Evolutionary conservation across 92 coral and sea anemone species (phyloP).

Genomic region (Porites rus): DNA sequence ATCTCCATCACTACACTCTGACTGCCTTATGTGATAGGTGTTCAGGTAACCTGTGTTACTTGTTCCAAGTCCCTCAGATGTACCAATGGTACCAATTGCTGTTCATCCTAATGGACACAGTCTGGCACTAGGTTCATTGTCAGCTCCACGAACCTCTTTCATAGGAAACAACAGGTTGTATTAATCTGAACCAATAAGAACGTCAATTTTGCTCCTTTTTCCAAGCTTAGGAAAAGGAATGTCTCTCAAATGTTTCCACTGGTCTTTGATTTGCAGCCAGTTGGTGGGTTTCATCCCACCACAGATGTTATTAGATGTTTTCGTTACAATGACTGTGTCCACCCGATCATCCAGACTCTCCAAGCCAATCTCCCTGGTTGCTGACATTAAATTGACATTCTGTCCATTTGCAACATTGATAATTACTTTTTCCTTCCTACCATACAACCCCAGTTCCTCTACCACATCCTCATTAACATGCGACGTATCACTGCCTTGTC

Average conservation of each 20-base stretch:
- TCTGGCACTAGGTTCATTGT: conserved; percentile 48
- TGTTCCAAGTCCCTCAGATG: conserved; percentile 7
- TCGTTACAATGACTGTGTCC: conserved; percentile 46
- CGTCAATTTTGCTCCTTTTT: neutral
- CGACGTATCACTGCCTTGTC: conserved; percentile 19
- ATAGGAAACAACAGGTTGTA: neutral
- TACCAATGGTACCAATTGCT: conserved; percentile 54
- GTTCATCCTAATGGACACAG: conserved; percentile 70
- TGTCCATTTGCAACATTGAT: conserved; percentile 55
- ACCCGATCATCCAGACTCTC: conserved; percentile 60
- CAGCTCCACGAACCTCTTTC: neutral
- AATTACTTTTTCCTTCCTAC: conserved; percentile 23
- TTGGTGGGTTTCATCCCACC: conserved; percentile 41
- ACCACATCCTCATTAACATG: conserved; percentile 14
- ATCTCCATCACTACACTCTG: conserved; percentile 9
- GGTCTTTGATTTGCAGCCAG: conserved; percentile 3
- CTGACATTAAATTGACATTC: conserved; percentile 38
- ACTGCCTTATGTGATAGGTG: conserved; percentile 33
- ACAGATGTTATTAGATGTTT: conserved; percentile 32
- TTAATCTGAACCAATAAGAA: neutral
- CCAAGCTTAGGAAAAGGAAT: too few species aligned
- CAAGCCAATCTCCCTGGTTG: conserved; percentile 49
- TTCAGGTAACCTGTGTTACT: conserved; percentile 6
- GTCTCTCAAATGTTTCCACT: neutral
- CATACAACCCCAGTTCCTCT: conserved; percentile 7